phyloP scores from a whole-genome alignment of 2,888 invertebrate genomes.

The Cheilosia scutellata region DNA sequence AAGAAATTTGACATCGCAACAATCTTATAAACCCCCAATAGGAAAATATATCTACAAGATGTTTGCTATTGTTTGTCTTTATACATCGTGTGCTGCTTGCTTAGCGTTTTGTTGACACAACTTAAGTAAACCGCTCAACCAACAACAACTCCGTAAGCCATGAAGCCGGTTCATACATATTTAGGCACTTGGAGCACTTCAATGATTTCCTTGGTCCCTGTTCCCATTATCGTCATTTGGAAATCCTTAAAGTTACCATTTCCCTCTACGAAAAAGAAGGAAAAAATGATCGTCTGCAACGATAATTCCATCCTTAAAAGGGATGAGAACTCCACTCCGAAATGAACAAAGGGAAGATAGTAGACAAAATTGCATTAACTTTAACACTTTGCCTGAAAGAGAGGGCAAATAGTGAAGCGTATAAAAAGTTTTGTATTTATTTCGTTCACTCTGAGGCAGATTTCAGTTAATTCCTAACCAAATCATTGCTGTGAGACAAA shows the following conservation, averaged over 20 bases:
- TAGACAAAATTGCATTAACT: constrained; percentile 46
- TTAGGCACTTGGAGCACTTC: constrained; percentile 16
- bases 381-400: constrained; percentile 30
- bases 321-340: constrained; percentile 35
- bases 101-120: background rate
- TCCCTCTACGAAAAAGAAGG: background rate
- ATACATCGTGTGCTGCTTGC: too few species aligned
- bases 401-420: constrained; percentile 33
- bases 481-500: too few species aligned
- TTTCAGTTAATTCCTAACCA: too few species aligned
- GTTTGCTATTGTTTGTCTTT: too few species aligned
- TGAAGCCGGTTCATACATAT: background rate
- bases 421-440: background rate
- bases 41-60: too few species aligned
- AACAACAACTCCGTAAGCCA: background rate
- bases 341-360: constrained; percentile 41
- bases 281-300: constrained; percentile 31
- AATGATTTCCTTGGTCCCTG: constrained; percentile 6
- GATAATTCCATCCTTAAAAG: constrained; percentile 46
- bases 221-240: constrained; percentile 13
- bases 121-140: background rate
- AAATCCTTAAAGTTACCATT: background rate
- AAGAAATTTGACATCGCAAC: constrained; percentile 11
- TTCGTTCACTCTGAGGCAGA: too few species aligned
- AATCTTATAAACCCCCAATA: background rate